phyloP scores from a whole-genome alignment of 2,113 vertebrate genomes.

The Willisornis vidua region DNA sequence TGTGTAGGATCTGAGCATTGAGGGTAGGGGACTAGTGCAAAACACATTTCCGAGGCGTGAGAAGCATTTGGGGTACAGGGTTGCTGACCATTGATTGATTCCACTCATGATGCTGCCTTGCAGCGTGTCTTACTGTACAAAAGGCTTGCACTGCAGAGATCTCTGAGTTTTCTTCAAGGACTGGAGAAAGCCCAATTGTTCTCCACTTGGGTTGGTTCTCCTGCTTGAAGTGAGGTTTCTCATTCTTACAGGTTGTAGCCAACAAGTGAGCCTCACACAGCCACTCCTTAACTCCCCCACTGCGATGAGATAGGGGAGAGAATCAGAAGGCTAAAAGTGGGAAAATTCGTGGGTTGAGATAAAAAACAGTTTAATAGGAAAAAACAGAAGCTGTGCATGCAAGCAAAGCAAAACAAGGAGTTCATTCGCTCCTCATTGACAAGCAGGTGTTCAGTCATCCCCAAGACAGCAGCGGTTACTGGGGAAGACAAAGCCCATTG shows the following conservation, averaged over 20 bases:
- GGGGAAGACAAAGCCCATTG: fast-evolving
- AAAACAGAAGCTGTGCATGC: not conserved
- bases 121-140: not conserved
- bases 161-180: not conserved
- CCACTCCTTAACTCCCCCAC: not conserved
- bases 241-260: not conserved
- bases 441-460: not conserved
- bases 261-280: not conserved
- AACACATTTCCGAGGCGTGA: not conserved
- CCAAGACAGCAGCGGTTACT: not conserved
- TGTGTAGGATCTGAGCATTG: not conserved
- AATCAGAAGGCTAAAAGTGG: not conserved
- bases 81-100: not conserved
- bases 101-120: not conserved
- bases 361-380: not conserved
- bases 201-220: not conserved
- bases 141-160: not conserved
- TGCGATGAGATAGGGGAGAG: not conserved
- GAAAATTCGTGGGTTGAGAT: not conserved
- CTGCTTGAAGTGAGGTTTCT: not conserved
- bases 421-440: not conserved
- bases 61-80: not conserved
- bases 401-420: not conserved
- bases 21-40: not conserved
- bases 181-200: not conserved